These are phyloP conservation scores for Sebastes flavidus DNA, from an alignment of 2,797 vertebrate species.

Conservation along the genomic window DNA sequence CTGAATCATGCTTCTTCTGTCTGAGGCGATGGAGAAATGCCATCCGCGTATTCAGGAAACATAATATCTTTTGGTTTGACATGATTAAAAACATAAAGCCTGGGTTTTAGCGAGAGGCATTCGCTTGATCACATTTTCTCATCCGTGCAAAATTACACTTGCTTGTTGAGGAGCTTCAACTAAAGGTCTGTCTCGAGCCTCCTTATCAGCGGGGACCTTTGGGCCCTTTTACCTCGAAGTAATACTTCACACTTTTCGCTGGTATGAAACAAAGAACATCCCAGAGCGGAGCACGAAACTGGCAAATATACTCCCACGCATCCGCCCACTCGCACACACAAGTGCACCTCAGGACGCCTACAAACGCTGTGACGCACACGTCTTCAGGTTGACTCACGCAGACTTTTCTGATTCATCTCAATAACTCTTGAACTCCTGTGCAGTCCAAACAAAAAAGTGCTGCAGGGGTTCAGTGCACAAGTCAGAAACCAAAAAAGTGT, in stretches of 20 bases:
- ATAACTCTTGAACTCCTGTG: slow-evolving; percentile 24
- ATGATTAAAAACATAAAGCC: slow-evolving; percentile 33
- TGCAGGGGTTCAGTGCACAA: background rate
- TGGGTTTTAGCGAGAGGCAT: slow-evolving; percentile 4
- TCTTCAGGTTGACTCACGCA: slow-evolving; percentile 1
- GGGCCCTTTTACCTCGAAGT: slow-evolving; percentile 24
- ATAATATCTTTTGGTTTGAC: slow-evolving; percentile 30
- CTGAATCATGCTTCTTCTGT: slow-evolving; percentile 21
- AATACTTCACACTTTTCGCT: background rate
- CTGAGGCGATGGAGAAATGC: slow-evolving; percentile 19
- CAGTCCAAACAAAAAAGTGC: slow-evolving; percentile 8
- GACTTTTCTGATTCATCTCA: slow-evolving; percentile 30
- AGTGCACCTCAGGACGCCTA: slow-evolving; percentile 42
- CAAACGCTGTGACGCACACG: background rate
- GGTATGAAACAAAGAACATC: slow-evolving; percentile 23
- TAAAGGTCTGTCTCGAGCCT: slow-evolving; percentile 5
- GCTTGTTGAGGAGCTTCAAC: background rate
- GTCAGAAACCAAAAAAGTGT: background rate
- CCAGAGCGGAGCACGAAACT: slow-evolving; percentile 6
- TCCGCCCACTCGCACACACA: slow-evolving; percentile 22
- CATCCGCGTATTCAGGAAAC: slow-evolving; percentile 28
- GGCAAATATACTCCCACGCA: slow-evolving; percentile 34
- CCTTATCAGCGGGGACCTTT: slow-evolving; percentile 16
- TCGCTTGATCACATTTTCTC: slow-evolving; percentile 24
- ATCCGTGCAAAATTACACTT: background rate